Percentiles rank a stretch among this genome's conserved stretches.
These are phyloP conservation scores for human DNA, from an alignment of 2,113 vertebrate genomes.

Conservation along the genomic window DNA sequence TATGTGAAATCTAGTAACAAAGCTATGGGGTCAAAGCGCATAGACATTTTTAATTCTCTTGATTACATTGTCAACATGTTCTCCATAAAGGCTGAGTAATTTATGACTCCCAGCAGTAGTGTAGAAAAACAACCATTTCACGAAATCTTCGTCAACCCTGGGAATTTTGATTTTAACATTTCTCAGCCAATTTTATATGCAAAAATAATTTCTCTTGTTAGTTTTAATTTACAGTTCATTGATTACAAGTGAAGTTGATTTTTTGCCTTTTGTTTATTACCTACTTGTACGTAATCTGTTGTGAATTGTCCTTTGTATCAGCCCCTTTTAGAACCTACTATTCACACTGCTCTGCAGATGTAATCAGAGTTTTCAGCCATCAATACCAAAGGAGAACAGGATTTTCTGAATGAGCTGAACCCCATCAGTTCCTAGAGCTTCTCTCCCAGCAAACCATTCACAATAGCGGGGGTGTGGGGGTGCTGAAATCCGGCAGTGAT, in stretches of 20 bases:
- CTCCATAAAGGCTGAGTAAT: conserved; percentile 13
- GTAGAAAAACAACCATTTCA: neutral
- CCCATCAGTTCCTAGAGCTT: neutral
- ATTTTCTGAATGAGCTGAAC: conserved; percentile 37
- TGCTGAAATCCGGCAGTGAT: conserved; percentile 1
- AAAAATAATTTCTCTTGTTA: conserved; percentile 45
- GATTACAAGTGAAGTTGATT: conserved; percentile 7
- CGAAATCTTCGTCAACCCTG: neutral
- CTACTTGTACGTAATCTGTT: conserved; percentile 3
- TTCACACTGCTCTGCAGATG: conserved; percentile 34
- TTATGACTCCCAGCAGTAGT: neutral
- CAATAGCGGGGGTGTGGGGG: neutral
- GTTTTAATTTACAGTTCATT: conserved; percentile 55
- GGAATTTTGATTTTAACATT: conserved; percentile 50
- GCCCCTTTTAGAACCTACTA: conserved; percentile 1
- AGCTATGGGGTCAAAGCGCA: neutral
- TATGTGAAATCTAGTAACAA: conserved; percentile 30
- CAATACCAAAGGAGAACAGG: neutral
- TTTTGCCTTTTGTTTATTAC: conserved; percentile 54
- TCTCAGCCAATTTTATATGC: conserved; percentile 31
- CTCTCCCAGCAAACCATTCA: conserved; percentile 4
- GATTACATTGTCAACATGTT: neutral
- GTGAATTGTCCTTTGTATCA: conserved; percentile 52
- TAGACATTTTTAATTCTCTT: neutral
- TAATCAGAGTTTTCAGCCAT: conserved; percentile 33